Conservation (phyloP, 2,797 vertebrate species). For the Lagorchestes hirsutus region DNA sequence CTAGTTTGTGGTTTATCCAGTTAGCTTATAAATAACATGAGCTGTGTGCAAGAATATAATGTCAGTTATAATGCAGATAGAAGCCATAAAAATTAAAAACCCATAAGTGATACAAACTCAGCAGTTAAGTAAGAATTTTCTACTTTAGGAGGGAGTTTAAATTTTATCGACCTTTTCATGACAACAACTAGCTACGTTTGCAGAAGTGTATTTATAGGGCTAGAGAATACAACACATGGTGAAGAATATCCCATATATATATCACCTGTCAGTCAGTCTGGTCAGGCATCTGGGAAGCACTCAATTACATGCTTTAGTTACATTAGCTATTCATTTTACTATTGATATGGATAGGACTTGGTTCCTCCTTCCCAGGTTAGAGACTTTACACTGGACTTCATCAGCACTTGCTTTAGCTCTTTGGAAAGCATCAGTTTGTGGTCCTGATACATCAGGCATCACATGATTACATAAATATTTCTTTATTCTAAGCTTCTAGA, state of each 20-base stretch:
- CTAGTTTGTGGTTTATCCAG: not conserved
- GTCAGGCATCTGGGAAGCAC: not conserved
- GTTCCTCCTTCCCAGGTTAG: not conserved
- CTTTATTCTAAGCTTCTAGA: not conserved
- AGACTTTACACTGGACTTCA: not conserved
- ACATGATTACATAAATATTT: not conserved
- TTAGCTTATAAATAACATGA: not conserved
- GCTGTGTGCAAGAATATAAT: not conserved
- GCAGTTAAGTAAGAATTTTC: slow-evolving; percentile 2
- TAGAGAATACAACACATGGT: too few relatives aligned
- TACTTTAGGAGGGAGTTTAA: slow-evolving; percentile 29
- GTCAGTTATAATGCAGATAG: not conserved
- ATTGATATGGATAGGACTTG: not conserved
- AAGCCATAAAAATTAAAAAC: slow-evolving; percentile 43
- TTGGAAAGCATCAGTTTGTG: not conserved
- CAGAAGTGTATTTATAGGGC: not conserved
- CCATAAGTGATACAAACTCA: not conserved
- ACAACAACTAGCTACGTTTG: not conserved
- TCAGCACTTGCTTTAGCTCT: not conserved
- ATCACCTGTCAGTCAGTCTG: not conserved
- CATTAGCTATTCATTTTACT: not conserved
- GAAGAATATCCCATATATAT: not conserved
- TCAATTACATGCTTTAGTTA: not conserved
- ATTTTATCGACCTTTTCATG: slow-evolving; percentile 36
- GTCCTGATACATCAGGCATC: not conserved